These are phyloP conservation scores for Strix aluco DNA, from an alignment of 2,113 vertebrate genomes.

Conservation along the genomic window DNA sequence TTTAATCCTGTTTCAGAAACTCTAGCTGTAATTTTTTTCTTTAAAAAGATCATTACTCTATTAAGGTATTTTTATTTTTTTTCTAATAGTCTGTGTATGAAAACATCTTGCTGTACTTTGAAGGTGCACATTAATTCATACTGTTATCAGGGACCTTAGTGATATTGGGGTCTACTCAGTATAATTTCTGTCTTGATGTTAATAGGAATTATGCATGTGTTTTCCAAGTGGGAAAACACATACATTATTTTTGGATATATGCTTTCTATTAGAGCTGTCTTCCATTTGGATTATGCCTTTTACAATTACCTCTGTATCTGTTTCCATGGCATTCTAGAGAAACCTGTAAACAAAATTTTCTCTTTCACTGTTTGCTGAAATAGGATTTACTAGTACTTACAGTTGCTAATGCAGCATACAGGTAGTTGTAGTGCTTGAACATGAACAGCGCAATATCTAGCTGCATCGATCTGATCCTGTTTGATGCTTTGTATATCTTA, in stretches of 20 bases:
- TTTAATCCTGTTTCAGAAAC: constrained; percentile 40
- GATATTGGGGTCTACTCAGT: background rate
- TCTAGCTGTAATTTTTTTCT: background rate
- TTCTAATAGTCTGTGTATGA: background rate
- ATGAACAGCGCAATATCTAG: background rate
- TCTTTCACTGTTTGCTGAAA: background rate
- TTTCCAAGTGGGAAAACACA: constrained; percentile 38
- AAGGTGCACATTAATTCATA: constrained; percentile 13
- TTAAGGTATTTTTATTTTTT: constrained; percentile 1
- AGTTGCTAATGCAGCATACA: background rate
- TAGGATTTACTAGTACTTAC: background rate
- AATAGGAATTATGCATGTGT: constrained; percentile 10
- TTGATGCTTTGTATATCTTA: background rate
- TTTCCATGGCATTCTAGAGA: constrained; percentile 59
- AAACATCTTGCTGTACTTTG: background rate
- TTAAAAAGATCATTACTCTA: background rate
- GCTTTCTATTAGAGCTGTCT: constrained; percentile 2
- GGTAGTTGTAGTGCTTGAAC: constrained; percentile 1
- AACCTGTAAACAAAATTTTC: constrained; percentile 52
- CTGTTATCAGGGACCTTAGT: background rate
- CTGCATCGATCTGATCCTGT: background rate
- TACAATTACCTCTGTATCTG: constrained; percentile 30
- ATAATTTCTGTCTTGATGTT: constrained; percentile 29
- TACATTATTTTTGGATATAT: background rate
- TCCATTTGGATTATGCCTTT: constrained; percentile 22